Percentiles rank a stretch among this genome's conserved stretches.
Conservation (phyloP, 2,888 invertebrate genomes). For the Pachycephus smyrnensis region DNA sequence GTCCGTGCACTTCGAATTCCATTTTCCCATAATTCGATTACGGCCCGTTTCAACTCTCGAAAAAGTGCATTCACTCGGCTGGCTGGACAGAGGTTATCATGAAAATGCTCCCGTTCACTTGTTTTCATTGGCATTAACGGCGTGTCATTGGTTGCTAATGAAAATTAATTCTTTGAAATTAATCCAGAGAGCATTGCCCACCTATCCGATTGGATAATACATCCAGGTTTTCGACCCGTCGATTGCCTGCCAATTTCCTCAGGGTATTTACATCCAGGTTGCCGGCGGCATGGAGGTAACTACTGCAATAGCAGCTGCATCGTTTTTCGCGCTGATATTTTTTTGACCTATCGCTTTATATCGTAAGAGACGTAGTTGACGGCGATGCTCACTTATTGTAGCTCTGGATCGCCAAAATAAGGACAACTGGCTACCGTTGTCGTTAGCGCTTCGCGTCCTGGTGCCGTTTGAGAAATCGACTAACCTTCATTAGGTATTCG, state of each 20-base stretch:
- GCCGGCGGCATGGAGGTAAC: too few relatives aligned
- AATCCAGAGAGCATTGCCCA: background rate
- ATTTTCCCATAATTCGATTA: background rate
- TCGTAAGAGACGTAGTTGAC: too few relatives aligned
- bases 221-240: background rate
- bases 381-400: background rate
- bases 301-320: background rate
- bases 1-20: background rate
- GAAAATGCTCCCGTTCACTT: background rate
- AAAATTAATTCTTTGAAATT: background rate
- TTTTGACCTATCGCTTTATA: too few relatives aligned
- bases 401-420: too few relatives aligned
- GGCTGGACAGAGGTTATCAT: background rate
- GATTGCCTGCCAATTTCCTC: background rate
- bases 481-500: constrained; percentile 60
- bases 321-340: background rate
- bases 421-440: too few relatives aligned
- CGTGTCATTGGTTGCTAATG: background rate
- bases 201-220: background rate
- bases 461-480: constrained; percentile 45
- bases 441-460: too few relatives aligned
- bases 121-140: background rate
- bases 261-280: background rate
- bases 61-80: background rate
- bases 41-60: background rate